Evolutionary conservation across 30 jellyfish, hydroid and myxozoan species (phyloP).

Genomic region (Sanderia malayensis): DNA sequence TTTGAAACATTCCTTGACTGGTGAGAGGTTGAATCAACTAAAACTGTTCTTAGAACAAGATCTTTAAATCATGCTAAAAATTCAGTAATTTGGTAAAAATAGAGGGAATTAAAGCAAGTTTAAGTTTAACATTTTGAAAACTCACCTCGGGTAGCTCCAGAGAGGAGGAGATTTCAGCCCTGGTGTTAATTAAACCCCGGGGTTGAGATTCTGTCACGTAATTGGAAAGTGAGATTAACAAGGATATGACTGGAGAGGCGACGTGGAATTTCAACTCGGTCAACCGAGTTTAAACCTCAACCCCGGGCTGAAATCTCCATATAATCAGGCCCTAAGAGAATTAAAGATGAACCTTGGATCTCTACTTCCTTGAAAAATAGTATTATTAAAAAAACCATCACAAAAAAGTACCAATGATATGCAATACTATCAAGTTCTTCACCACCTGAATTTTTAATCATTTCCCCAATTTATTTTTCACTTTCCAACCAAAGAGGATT

Average conservation of each 20-base stretch:
- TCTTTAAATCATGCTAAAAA: too few relatives aligned
- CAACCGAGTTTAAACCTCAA: background rate
- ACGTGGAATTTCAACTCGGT: background rate
- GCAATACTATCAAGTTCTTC: constrained; percentile 1
- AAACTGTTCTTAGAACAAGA: background rate
- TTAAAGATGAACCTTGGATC: constrained; percentile 1
- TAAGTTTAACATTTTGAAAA: too few relatives aligned
- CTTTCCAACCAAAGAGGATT: constrained; percentile 3
- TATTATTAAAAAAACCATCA: background rate
- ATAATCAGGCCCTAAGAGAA: background rate
- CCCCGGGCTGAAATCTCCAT: constrained; percentile 2
- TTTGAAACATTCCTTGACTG: too few relatives aligned
- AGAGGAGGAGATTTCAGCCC: constrained; percentile 1
- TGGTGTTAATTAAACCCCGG: background rate
- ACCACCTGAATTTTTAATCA: constrained; percentile 1
- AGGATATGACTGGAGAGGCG: constrained; percentile 3
- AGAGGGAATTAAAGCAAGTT: too few relatives aligned
- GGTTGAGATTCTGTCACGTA: background rate
- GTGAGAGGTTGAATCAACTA: too few relatives aligned
- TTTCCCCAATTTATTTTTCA: background rate
- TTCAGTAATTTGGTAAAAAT: too few relatives aligned
- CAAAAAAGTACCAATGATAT: constrained; percentile 1
- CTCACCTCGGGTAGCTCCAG: constrained; percentile 3
- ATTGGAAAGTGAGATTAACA: background rate
- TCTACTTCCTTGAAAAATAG: constrained; percentile 1